Evolutionary conservation across 2,797 vertebrate species (phyloP).

Genomic region (Synaphobranchus kaupii): DNA sequence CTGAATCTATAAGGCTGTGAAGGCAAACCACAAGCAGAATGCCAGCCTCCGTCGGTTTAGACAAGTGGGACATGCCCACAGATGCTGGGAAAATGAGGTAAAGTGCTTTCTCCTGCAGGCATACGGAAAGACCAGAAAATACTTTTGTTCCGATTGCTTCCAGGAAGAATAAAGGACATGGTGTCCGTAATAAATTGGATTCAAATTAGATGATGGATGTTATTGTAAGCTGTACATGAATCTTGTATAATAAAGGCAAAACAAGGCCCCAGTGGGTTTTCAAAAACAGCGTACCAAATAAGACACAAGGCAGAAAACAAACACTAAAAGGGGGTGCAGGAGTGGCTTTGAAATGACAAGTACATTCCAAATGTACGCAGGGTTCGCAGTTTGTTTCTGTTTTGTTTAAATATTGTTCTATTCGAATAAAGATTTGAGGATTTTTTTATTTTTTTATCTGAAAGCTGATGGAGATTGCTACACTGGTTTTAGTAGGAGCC

Average conservation of each 20-base stretch:
- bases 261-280: not conserved
- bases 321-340: not conserved
- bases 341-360: not conserved
- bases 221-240: not conserved
- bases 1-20: not conserved
- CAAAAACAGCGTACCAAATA: not conserved
- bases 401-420: not conserved
- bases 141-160: not conserved
- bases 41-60: not conserved
- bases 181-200: not conserved
- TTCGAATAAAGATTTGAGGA: not conserved
- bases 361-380: not conserved
- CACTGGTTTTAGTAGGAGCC: not conserved
- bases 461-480: not conserved
- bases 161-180: not conserved
- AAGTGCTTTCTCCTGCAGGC: no score
- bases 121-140: no score
- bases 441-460: not conserved
- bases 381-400: not conserved
- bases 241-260: not conserved
- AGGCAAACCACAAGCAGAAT: not conserved
- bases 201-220: not conserved
- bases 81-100: not conserved
- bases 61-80: slow-evolving; percentile 1
- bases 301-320: not conserved